Evolutionary conservation across 2,797 vertebrate genomes (phyloP).

Genomic region (Sylvia borin): DNA sequence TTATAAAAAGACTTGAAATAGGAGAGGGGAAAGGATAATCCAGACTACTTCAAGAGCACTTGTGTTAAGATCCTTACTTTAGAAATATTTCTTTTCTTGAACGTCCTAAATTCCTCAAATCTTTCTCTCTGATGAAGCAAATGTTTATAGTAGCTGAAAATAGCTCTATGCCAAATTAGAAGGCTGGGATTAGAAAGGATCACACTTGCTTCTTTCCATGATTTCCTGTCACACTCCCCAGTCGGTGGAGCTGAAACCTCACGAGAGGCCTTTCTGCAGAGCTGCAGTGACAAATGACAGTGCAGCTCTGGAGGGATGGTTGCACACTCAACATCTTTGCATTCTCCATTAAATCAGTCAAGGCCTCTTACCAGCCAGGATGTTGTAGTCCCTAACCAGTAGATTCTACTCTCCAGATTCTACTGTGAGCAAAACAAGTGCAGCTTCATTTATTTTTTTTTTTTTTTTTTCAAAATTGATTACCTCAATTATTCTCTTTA

Average conservation of each 20-base stretch:
- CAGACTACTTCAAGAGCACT: not conserved
- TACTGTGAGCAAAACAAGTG: conserved; percentile 39
- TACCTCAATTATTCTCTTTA: conserved; percentile 42
- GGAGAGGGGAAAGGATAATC: not conserved
- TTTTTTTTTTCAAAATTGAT: not conserved
- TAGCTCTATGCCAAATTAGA: not conserved
- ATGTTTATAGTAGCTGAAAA: not conserved
- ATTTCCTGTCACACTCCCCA: not conserved
- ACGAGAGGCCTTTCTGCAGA: not conserved
- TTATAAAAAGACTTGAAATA: not conserved
- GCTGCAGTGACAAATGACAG: not conserved
- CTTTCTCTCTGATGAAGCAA: not conserved
- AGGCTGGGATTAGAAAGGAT: not conserved
- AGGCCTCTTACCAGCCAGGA: not conserved
- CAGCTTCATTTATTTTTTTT: not conserved
- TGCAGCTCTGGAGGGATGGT: not conserved
- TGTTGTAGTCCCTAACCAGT: not conserved
- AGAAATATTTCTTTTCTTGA: not conserved
- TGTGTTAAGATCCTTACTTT: not conserved
- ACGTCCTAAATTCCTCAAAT: not conserved
- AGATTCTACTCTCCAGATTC: not conserved
- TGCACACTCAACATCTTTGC: not conserved
- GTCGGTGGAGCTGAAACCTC: not conserved
- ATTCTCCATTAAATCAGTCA: not conserved
- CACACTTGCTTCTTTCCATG: not conserved